Evolutionary conservation across 1,140 invertebrate genomes (phyloP).

Genomic region (Pachypsylla venusta): DNA sequence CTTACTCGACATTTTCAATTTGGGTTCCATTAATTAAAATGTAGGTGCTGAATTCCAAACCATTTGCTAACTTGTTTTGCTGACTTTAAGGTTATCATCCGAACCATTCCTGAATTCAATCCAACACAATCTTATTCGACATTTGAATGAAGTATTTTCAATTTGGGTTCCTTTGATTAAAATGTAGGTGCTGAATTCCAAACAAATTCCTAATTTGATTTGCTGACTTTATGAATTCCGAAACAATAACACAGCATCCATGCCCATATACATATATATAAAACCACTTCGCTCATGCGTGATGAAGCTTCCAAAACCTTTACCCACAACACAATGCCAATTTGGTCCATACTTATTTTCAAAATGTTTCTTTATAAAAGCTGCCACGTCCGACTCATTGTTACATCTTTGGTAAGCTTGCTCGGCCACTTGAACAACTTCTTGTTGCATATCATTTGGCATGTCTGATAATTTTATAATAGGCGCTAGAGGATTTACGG

Average conservation of each 20-base stretch:
- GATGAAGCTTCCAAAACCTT: not conserved
- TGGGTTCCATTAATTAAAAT: no score
- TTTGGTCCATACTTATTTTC: not conserved
- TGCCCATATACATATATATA: not conserved
- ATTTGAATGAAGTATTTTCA: no score
- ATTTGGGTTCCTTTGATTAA: no score
- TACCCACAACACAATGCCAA: conserved; percentile 4
- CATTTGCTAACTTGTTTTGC: no score
- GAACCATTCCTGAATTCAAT: no score
- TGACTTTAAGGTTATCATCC: no score
- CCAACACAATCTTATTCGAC: no score
- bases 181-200: no score
- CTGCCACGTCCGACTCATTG: not conserved
- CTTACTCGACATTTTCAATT: no score
- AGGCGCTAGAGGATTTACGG: not conserved
- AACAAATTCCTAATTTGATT: no score
- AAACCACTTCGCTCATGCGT: not conserved
- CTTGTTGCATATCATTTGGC: not conserved
- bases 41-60: no score
- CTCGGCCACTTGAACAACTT: not conserved
- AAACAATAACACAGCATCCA: not conserved
- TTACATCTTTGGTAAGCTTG: not conserved
- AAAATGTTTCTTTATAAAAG: conserved; percentile 2
- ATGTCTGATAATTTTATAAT: not conserved
- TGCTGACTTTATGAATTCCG: not conserved